These are phyloP conservation scores for Emberiza fucata DNA, from an alignment of 2,113 vertebrate species.

Conservation along the genomic window DNA sequence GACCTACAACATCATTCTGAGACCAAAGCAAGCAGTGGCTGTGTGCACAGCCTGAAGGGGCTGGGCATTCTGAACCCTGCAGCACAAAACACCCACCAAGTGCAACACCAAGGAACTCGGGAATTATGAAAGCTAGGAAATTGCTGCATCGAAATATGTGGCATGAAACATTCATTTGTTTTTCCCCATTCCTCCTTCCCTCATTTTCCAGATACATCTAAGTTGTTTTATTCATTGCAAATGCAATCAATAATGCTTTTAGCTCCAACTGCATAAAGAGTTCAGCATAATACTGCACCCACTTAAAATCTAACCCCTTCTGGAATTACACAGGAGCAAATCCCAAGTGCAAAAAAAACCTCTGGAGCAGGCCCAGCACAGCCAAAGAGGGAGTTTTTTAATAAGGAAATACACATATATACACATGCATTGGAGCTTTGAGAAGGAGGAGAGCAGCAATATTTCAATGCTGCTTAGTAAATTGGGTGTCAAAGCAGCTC, in stretches of 20 bases:
- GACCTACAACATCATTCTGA: not conserved
- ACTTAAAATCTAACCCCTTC: not conserved
- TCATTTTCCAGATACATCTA: constrained; percentile 17
- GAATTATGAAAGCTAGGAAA: not conserved
- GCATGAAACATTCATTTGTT: constrained; percentile 37
- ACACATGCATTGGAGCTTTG: fast-evolving
- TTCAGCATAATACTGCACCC: not conserved
- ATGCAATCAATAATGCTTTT: constrained; percentile 52
- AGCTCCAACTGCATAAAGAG: not conserved
- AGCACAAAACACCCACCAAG: not conserved
- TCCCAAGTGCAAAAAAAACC: not conserved
- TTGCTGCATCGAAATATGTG: not conserved
- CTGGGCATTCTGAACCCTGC: not conserved
- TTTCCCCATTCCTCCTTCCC: not conserved
- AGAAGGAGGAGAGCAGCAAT: not conserved
- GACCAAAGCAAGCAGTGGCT: not conserved
- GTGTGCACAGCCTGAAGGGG: not conserved
- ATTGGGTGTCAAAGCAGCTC: not conserved
- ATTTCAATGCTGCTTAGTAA: not conserved
- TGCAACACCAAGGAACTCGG: fast-evolving
- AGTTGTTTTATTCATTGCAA: constrained; percentile 28
- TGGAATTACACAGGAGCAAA: not conserved
- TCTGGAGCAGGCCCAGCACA: not conserved
- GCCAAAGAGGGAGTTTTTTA: not conserved
- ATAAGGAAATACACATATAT: not conserved